Evolutionary conservation across 23 tunicate species (phyloP), one percentile per base, ranked within the genome.

Genomic region (Diplosoma virens): DNA sequence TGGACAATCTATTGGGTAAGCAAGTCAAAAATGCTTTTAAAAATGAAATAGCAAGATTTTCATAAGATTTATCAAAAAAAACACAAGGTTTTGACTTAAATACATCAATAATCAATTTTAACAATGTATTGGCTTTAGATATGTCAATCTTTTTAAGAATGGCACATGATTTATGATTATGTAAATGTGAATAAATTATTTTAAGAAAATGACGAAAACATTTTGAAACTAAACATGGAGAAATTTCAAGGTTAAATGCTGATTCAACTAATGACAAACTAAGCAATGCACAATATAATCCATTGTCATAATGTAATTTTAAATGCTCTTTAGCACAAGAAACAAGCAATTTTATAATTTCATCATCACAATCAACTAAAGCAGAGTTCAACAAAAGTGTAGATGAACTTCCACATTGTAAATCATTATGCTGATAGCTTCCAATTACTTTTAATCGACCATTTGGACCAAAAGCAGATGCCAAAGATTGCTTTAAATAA

Each of bases 281-380:
- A 18, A 79, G 23, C 3, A 47, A 27, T 27, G 24, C n/a, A 30
- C 83, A 65, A 47, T 60, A 66, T 45, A 79, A 48, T 9, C 83
- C 83, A 79, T 45, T 47, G 48, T 79, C 83, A 65, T 65, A 30
- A 47, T 79, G 75, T 3, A 63, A 32, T 46, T 79, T 66, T 30
- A 78, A 22, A 37, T 78, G 82, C 33, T 60, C 58, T 28, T 61
- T 63, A 1, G 32, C 33, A 4, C 32, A 20, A 1, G 73, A 61
- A 25, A 37, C 37, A 78, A 78, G 37, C 17, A 78, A 6, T 21
- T 78, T 78, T 3, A 78, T 24, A n/a, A 63, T 41, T 24, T 25
- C 45, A 21, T 63, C 58, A 21, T 37, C 30, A 25, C 1, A 2
- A 17, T 56, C 34, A 3, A 26, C 14, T 3, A 61, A 37, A 2